Base-by-base conservation (phyloP, 2,113 vertebrate species). In the Hypocryptadius cinnamomeus region DNA sequence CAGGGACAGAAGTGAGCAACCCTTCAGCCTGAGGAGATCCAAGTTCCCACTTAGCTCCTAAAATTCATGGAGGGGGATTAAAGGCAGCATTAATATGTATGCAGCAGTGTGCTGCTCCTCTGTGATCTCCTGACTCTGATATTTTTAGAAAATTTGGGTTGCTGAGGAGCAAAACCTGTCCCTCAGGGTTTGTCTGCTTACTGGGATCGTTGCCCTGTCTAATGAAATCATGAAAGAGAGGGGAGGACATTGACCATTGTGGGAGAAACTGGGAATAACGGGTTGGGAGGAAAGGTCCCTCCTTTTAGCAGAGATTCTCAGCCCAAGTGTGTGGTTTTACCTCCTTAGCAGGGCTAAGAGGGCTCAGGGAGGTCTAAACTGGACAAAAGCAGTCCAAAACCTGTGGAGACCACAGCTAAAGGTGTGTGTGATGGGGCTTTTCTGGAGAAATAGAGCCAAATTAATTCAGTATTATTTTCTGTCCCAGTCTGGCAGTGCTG, bases 141-240 rank as follows among this genome's bases (percentile, higher is more conserved):
- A 70, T 30, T 86, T 79, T 60, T 60, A 35, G 79, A 50, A 63
- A 77, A 92, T 23, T 28, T 47, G 53, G 39, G 30, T 17, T 40
- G 47, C 42, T 86, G 27, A 42, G 74, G 40, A 72, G 66, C 44
- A 89, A 64, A 87, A 8, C 1, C 24, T 54, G n/a, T n/a, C 23
- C 79, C 51, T 65, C 39, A 20, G 48, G 31, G 11, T 37, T 68
- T 76, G 19, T 53, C 64, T 85, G 16, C 48, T 47, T 8, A 1
- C 12, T 56, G 39, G 15, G 73, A 19, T 69, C 12, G 2, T 17
- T 44, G 2, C 11, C 5, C 15, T 31, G 0, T 13, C 45, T 53
- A 14, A 22, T 37, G 54, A 65, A 64, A 28, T 35, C 6, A 1
- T 19, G 21, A 63, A 33, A 79, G 20, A 22, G 50, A 44, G 74